phyloP scores from a whole-genome alignment of 2,888 invertebrate genomes.

The Rotaria sp. region DNA sequence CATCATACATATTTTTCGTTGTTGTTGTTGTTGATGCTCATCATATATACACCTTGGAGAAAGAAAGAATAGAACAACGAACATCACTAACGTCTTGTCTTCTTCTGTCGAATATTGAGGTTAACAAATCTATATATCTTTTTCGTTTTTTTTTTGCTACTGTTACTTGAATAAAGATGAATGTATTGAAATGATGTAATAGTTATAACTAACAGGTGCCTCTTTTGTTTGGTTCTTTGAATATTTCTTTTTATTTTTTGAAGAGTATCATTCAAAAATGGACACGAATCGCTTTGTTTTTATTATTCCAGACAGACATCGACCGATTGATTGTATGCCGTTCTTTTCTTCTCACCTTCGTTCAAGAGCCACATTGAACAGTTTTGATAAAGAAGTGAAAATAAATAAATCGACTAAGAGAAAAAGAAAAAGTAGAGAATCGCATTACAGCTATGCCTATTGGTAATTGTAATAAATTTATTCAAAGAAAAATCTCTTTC shows the following conservation, averaged over 20 bases:
- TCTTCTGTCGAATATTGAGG: neutral
- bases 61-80: neutral
- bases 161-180: neutral
- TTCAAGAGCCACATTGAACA: neutral
- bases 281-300: conserved; percentile 10
- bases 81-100: neutral
- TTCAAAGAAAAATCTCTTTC: neutral
- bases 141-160: neutral
- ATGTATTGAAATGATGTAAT: neutral
- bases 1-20: neutral
- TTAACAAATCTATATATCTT: neutral
- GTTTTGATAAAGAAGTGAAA: neutral
- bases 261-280: neutral
- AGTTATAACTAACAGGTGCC: neutral
- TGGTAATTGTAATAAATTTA: neutral
- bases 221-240: conserved; percentile 5
- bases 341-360: neutral
- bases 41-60: neutral
- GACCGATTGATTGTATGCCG: neutral
- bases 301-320: neutral
- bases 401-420: neutral
- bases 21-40: conserved; percentile 5
- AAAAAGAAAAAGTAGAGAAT: neutral
- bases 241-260: neutral
- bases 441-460: neutral